These are phyloP conservation scores for Pristionchus fissidentatus DNA, from an alignment of 2,888 invertebrate species.

Conservation along the genomic window DNA sequence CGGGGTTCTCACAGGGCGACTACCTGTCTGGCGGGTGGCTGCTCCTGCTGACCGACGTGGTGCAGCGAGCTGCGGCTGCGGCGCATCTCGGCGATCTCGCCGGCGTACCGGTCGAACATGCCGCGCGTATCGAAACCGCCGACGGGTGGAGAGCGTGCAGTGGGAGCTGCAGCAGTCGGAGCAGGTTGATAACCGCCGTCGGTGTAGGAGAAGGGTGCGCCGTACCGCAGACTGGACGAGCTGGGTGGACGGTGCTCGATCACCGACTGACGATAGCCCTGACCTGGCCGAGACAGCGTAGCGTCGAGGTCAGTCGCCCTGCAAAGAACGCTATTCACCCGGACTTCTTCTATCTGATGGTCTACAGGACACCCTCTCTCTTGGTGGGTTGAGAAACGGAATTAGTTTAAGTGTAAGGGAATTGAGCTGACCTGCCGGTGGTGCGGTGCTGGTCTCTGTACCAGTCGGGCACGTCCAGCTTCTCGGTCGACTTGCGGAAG, in stretches of 20 bases:
- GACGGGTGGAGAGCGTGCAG: conserved; percentile 48
- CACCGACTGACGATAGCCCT: conserved; percentile 45
- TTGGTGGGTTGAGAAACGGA: not conserved
- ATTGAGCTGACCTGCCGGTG: not conserved
- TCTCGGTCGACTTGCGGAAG: conserved; percentile 74
- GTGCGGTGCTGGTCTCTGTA: conserved; percentile 49
- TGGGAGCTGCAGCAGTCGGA: not conserved
- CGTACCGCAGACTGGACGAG: conserved; percentile 3
- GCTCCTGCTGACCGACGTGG: conserved; percentile 59
- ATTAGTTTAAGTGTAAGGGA: not conserved
- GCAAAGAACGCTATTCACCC: no score
- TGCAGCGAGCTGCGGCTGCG: conserved; percentile 71
- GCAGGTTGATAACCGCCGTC: conserved; percentile 27
- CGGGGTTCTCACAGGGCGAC: conserved; percentile 65
- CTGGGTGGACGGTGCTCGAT: not conserved
- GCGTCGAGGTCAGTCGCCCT: conserved; percentile 48
- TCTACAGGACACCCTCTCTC: no score
- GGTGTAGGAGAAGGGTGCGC: conserved; percentile 49
- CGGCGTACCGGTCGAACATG: conserved; percentile 75
- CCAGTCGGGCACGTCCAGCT: conserved; percentile 74
- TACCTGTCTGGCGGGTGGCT: conserved; percentile 60
- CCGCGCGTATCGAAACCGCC: conserved; percentile 67
- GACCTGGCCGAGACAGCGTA: conserved; percentile 38
- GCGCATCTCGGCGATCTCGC: conserved; percentile 75
- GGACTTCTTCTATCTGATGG: not conserved